These are phyloP conservation scores for Synchiropus splendidus DNA, from an alignment of 2,113 vertebrate species.

Conservation along the genomic window DNA sequence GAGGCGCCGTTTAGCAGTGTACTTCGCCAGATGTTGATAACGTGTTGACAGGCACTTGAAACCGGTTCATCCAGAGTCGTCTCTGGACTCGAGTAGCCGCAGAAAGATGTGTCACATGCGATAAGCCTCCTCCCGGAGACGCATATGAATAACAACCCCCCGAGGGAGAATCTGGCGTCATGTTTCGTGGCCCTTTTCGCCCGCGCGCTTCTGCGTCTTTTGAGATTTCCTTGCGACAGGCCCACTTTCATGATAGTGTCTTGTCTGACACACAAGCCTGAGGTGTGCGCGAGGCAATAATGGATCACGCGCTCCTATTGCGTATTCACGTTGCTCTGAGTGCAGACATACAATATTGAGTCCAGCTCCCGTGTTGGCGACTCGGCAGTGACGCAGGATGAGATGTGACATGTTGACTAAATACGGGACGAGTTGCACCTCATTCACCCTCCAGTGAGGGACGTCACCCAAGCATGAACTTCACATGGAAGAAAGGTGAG, in stretches of 20 bases:
- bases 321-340: background rate
- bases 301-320: background rate
- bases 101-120: constrained; percentile 32
- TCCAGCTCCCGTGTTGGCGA: constrained; percentile 15
- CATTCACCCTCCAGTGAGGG: constrained; percentile 34
- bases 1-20: constrained; percentile 32
- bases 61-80: constrained; percentile 38
- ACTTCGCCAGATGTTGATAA: constrained; percentile 44
- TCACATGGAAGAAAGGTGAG: too few relatives aligned
- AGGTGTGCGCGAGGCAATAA: constrained; percentile 8
- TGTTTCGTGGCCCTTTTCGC: constrained; percentile 41
- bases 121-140: constrained; percentile 34
- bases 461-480: too few relatives aligned
- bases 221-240: constrained; percentile 34
- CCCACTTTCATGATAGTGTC: constrained; percentile 13
- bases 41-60: constrained; percentile 41
- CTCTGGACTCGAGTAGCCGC: constrained; percentile 15
- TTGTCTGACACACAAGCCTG: constrained; percentile 8
- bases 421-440: constrained; percentile 37
- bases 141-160: constrained; percentile 37
- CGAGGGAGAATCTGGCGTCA: constrained; percentile 28
- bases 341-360: constrained; percentile 13
- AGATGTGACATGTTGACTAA: constrained; percentile 54
- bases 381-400: constrained; percentile 34
- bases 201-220: constrained; percentile 28